Base-by-base conservation (phyloP, 1,140 invertebrate genomes). In the Triops cancriformis region DNA sequence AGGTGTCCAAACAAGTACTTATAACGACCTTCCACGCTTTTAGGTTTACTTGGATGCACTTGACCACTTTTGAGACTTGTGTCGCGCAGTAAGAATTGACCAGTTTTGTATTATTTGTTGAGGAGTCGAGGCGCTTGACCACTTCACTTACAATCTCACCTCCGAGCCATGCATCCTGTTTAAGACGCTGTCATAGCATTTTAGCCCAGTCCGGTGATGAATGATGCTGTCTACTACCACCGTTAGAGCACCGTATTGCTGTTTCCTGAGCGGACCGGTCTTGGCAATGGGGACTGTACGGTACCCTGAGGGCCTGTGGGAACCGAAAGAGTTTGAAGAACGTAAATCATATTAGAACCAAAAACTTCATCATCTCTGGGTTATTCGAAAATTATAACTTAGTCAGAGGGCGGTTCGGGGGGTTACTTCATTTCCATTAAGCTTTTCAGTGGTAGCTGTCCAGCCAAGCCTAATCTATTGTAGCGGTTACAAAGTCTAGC, bases 171-270 rank as follows among this genome's bases (percentile, higher is more conserved):
- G 51, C 14, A 64, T 64, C 51, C 51, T 18, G 10, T 64, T 23
- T 64, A 64, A 64, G 23, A 64, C 51, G 51, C 51, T 64, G 51
- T 64, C 51, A 64, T 64, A 64, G 51, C 51, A 64, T 64, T 64
- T 37, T 64, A 64, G 14, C 51, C 51, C 14, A 23, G 51, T 64
- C 51, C 51, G 6, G 51, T 64, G 51, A 64, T 64, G 51, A 64
- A 64, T 64, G 51, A 64, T 64, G 51, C 14, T 64, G 51, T 23
- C 51, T n/a, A 64, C 51, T 64, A 64, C 51, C 1, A 64, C n/a
- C 51, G 51, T 64, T 64, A 23, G 10, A 64, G 14, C 51, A n/a
- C 23, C 18, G 51, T 64, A 64, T 64, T 64, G 51, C n/a, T 64
- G 5, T 64, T 18, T 64, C 23, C 51, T 64, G 51, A 64, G 23